Evolutionary conservation across 1,140 invertebrate genomes (phyloP), one percentile per base, ranked within the genome.

Genomic region (Lordiphosa stackelbergi): DNA sequence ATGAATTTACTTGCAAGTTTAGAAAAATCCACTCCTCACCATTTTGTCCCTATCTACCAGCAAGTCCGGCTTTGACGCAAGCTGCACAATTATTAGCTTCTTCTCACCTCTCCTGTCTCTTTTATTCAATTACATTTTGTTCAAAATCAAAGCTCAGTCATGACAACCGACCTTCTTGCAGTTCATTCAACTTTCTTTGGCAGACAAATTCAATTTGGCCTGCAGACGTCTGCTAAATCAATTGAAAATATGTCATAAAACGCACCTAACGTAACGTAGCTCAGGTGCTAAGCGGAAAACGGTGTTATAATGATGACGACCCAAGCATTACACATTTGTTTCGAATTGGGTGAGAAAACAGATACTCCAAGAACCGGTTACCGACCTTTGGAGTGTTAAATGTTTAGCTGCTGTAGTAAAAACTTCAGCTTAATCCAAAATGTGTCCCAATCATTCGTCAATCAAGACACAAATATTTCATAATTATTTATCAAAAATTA

Each of bases 331-430:
- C 28, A 51, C 38, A 35, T 19, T 13, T 41, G 24, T 28, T n/a
- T 35, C n/a, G 24, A 13, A 47, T 7, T 46, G 36, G 41, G 9
- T 10, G 24, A 68, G 64, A 68, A 68, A 47, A 42, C 42, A 57
- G 40, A 46, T 24, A 24, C 22, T 24, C 22, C 35, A 38, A 42
- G 71, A 79, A 79, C 75, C 75, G 75, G 75, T 79, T 81, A 75
- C 66, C 70, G 75, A 79, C 75, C 75, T 79, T 69, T 83, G 75
- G 71, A 79, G 66, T 66, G 75, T 71, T 81, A 81, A 79, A 81
- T 79, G 75, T 64, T 81, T 64, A 55, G 8, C 22, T 61, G 59
- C 34, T 54, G 24, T 54, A 51, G 24, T 54, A 51, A 55, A 34
- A 65, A 22, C 49, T 43, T 34, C 6, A 6, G 38, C 24, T 49